phyloP scores from a whole-genome alignment of 2,797 vertebrate species.

The Platalea minor region DNA sequence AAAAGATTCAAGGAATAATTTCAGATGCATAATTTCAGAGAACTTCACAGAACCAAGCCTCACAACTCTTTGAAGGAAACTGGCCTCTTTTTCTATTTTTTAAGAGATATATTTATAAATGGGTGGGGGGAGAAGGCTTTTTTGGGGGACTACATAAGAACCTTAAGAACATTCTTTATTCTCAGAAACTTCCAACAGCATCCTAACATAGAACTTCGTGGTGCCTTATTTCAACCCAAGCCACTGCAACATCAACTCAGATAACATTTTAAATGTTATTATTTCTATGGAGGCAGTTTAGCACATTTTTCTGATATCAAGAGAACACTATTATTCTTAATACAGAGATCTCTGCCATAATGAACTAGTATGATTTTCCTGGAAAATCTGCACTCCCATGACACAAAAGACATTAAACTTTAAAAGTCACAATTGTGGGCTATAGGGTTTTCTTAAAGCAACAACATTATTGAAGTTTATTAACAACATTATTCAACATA shows the following conservation, averaged over 20 bases:
- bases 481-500: neutral
- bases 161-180: neutral
- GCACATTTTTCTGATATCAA: neutral
- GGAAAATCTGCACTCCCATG: neutral
- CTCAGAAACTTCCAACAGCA: neutral
- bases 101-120: neutral
- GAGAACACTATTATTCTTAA: neutral
- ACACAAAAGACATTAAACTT: neutral
- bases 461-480: neutral
- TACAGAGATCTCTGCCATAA: neutral
- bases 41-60: neutral
- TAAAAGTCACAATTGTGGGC: neutral
- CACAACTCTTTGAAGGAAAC: neutral
- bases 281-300: neutral
- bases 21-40: neutral
- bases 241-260: neutral
- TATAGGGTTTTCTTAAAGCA: neutral
- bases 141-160: neutral
- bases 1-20: neutral
- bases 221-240: neutral
- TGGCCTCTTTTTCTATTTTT: neutral
- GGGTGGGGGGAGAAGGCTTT: too few relatives aligned
- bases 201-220: neutral
- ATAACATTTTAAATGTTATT: neutral
- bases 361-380: neutral